phyloP scores from a whole-genome alignment of 2,113 vertebrate genomes.

The Poeciliopsis turrubarensis region DNA sequence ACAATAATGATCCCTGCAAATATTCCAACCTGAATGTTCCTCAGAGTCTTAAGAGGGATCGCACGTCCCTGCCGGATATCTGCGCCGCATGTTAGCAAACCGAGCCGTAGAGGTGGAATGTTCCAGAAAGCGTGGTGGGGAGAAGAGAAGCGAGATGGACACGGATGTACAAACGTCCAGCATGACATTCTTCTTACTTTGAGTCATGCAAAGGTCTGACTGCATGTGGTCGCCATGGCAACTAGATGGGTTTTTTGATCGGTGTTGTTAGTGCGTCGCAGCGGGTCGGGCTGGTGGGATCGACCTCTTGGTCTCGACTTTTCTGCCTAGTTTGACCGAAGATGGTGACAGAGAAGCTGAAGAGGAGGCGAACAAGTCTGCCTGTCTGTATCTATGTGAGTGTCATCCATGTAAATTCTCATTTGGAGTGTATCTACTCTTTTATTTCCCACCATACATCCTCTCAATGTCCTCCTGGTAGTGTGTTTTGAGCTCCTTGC shows the following conservation, averaged over 20 bases:
- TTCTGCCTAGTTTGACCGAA: constrained; percentile 44
- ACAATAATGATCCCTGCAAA: constrained; percentile 58
- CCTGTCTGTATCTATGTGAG: constrained; percentile 15
- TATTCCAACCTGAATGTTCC: constrained; percentile 58
- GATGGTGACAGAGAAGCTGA: constrained; percentile 45
- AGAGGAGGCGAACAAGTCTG: constrained; percentile 31
- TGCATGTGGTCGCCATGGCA: constrained; percentile 50
- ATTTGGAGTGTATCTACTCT: constrained; percentile 25
- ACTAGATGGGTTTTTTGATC: constrained; percentile 31
- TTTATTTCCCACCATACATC: constrained; percentile 91
- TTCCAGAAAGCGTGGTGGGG: constrained; percentile 10
- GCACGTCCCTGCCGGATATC: constrained; percentile 28
- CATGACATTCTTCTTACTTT: constrained; percentile 41
- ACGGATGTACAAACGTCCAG: constrained; percentile 33
- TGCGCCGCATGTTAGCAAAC: constrained; percentile 20
- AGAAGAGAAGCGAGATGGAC: constrained; percentile 10
- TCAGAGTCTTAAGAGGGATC: constrained; percentile 26
- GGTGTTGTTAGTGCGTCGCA: neutral
- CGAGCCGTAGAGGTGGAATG: constrained; percentile 12
- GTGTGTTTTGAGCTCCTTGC: constrained; percentile 92
- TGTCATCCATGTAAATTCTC: constrained; percentile 22
- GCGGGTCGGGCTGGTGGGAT: constrained; percentile 23
- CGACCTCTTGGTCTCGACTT: too few relatives aligned
- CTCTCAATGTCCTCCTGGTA: constrained; percentile 95
- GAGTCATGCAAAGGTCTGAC: constrained; percentile 35